Evolutionary conservation across 1,140 invertebrate genomes (phyloP).

Genomic region (Calosoma granatense): DNA sequence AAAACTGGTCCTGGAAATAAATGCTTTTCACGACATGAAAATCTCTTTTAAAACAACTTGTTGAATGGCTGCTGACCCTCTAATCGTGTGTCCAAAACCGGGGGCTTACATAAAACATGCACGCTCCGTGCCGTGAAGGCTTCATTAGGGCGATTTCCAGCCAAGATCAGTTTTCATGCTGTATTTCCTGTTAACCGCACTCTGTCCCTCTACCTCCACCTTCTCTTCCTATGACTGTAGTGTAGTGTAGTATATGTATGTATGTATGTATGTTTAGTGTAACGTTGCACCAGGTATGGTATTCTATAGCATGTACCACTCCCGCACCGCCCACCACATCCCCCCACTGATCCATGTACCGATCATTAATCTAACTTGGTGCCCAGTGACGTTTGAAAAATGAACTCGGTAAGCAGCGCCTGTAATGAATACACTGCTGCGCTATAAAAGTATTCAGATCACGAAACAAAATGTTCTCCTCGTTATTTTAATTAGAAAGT

Average conservation of each 20-base stretch:
- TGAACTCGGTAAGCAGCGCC: neutral
- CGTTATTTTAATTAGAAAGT: neutral
- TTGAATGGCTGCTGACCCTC: neutral
- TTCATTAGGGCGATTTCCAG: slow-evolving; percentile 7
- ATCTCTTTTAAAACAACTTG: slow-evolving; percentile 5
- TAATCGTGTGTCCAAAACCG: neutral
- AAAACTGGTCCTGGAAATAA: neutral
- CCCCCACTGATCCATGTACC: too few relatives aligned
- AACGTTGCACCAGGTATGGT: neutral
- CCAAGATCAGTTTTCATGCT: slow-evolving; percentile 7
- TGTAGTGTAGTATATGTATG: too few relatives aligned
- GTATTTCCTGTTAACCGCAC: slow-evolving; percentile 1
- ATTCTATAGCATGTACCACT: too few relatives aligned
- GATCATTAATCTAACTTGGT: neutral
- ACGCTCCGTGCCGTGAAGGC: neutral
- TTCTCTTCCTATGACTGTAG: too few relatives aligned
- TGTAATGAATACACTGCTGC: neutral
- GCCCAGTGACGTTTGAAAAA: neutral
- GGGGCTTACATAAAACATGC: neutral
- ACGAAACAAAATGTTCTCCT: neutral
- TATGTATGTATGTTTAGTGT: neutral
- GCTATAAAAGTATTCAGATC: neutral
- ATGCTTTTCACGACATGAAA: neutral
- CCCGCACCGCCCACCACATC: neutral
- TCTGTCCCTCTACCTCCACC: too few relatives aligned